A percentile compares a stretch with the other conserved stretches of the same genome.
phyloP scores from a whole-genome alignment of 2,888 invertebrate species.

The Sabatieria punctata region DNA sequence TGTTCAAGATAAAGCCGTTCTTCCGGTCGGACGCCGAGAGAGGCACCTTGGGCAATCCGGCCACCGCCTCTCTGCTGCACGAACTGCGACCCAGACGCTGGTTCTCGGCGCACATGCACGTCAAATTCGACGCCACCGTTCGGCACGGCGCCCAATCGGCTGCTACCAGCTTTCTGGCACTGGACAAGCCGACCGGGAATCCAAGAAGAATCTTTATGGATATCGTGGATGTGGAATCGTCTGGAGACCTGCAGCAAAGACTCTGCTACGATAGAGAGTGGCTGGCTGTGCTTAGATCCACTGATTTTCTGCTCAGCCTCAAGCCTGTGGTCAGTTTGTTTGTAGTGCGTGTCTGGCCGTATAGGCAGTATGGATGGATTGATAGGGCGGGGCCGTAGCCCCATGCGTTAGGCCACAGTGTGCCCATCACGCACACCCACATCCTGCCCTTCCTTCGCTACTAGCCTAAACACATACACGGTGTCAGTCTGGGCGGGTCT shows the following conservation, averaged over 20 bases:
- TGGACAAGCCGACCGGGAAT: slow-evolving; percentile 48
- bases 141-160: slow-evolving; percentile 41
- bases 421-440: no score
- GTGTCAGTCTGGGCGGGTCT: no score
- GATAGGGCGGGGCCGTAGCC: no score
- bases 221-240: neutral
- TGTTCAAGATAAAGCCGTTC: slow-evolving; percentile 31
- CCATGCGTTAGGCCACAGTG: no score
- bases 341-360: no score
- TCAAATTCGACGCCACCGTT: slow-evolving; percentile 75
- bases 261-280: neutral
- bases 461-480: no score
- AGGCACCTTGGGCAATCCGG: slow-evolving; percentile 67
- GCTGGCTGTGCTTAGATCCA: neutral
- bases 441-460: no score
- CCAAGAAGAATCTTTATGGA: neutral
- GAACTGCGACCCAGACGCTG: slow-evolving; percentile 67
- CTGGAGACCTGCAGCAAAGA: neutral
- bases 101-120: slow-evolving; percentile 95
- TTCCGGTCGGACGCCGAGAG: slow-evolving; percentile 57
- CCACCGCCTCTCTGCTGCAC: slow-evolving; percentile 61
- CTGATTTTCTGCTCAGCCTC: neutral
- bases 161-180: slow-evolving; percentile 64
- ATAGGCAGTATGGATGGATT: no score
- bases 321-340: neutral